These are phyloP conservation scores for Ellobius talpinus DNA, from an alignment of 2,113 vertebrate genomes.

Conservation along the genomic window DNA sequence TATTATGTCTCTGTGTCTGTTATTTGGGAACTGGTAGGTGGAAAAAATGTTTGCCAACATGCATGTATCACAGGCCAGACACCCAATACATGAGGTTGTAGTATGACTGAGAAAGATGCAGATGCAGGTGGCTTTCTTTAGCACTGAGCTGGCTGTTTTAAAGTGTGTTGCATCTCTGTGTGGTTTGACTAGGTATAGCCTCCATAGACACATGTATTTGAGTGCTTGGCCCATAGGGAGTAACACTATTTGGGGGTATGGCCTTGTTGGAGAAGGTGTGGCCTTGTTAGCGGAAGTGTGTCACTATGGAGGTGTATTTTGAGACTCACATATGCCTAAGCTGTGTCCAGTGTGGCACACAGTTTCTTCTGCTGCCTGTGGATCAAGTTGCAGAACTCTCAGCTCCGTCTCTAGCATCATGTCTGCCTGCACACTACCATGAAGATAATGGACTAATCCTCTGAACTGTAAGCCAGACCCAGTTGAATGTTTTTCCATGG, in stretches of 20 bases:
- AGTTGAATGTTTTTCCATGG: background rate
- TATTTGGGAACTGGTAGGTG: too few species aligned
- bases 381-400: background rate
- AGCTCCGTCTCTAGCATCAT: background rate
- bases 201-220: background rate
- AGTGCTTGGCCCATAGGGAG: background rate
- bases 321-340: background rate
- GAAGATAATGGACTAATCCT: background rate
- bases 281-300: background rate
- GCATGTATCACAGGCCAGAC: background rate
- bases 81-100: background rate
- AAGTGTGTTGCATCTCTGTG: background rate
- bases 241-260: background rate
- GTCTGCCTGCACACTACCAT: background rate
- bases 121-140: background rate
- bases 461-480: background rate
- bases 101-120: background rate
- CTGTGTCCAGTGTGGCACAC: background rate
- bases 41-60: too few species aligned
- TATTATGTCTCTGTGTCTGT: too few species aligned
- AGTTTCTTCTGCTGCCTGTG: background rate
- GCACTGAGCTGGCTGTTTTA: background rate
- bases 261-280: background rate
- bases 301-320: background rate
- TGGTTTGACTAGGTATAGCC: background rate